Evolutionary conservation across 2,113 vertebrate species (phyloP), one percentile per base, ranked within the genome.

Genomic region (Furnarius figulus): DNA sequence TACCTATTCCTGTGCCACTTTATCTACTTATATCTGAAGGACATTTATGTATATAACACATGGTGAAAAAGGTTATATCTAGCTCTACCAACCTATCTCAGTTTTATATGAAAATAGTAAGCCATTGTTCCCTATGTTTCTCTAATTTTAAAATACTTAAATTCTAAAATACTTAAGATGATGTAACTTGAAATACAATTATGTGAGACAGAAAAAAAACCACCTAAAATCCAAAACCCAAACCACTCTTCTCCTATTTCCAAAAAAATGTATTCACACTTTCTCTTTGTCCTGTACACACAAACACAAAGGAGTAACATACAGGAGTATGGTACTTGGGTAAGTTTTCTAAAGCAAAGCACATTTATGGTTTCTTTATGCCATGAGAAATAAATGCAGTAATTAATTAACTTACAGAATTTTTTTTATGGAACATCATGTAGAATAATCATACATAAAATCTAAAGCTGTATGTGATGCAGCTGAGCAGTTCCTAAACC

Each of bases 401-500:
- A 47, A 52, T 22, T 47, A 39, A 5, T 20, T 77, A 81, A 30
- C 16, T 65, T 81, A 35, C 7, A 59, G 35, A 47, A 22, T 11
- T 18, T 47, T 47, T 71, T 67, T 65, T 12, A 40, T 67, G 12
- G 7, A 59, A 3, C 9, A 75, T 52, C 3, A 44, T 31, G n/a
- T 14, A 62, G 46, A 61, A 67, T 31, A 74, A 39, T 33, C 0
- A 0, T 50, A 71, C 5, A 13, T 28, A 25, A 24, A 37, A 76
- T 39, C 13, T 58, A 72, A 87, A 79, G 47, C 2, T 40, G 49
- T 50, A 50, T 63, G 63, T 55, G 17, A 31, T 77, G 35, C 9
- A 73, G 11, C 17, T 53, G 17, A 89, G 24, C 9, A 56, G 17
- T n/a, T 67, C 7, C 16, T 67, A 77, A 30, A 67, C 33, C 25